Conservation (phyloP, 53 echinoderm and acorn worm species). For the Apostichopus leukothele region DNA sequence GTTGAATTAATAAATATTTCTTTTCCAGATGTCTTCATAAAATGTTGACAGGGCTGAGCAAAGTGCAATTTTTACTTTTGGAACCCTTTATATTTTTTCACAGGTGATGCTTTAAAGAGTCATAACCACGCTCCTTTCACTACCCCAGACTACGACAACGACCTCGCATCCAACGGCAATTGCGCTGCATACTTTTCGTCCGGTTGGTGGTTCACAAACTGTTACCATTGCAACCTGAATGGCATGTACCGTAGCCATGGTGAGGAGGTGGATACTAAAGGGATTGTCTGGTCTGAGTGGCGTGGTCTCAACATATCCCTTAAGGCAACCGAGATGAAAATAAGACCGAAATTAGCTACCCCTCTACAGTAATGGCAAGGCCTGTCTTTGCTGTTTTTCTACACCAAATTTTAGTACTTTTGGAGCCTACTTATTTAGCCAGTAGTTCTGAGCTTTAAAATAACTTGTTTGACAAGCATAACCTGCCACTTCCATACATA, state of each 20-base stretch:
- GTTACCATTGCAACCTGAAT: conserved; percentile 55
- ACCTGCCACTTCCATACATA: too few relatives aligned
- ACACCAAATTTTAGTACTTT: too few relatives aligned
- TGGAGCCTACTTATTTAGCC: too few relatives aligned
- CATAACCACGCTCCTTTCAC: conserved; percentile 44
- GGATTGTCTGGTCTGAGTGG: conserved; percentile 32
- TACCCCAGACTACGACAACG: conserved; percentile 56
- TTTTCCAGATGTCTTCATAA: too few relatives aligned
- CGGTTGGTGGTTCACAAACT: conserved; percentile 56
- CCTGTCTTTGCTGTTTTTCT: too few relatives aligned
- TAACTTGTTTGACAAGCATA: too few relatives aligned
- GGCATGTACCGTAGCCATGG: conserved; percentile 44
- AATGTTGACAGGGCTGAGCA: too few relatives aligned
- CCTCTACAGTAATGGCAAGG: too few relatives aligned
- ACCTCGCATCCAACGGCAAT: background rate
- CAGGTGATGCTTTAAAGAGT: conserved; percentile 45
- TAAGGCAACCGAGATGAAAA: conserved; percentile 46
- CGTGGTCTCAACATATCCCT: conserved; percentile 28
- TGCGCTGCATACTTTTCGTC: conserved; percentile 22
- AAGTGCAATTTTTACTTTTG: too few relatives aligned
- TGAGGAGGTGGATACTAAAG: background rate
- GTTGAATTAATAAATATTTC: too few relatives aligned
- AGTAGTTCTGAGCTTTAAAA: too few relatives aligned
- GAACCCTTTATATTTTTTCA: background rate
- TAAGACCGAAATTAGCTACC: conserved; percentile 19